phyloP scores from a whole-genome alignment of 2,797 vertebrate species.

The Acipenser ruthenus region DNA sequence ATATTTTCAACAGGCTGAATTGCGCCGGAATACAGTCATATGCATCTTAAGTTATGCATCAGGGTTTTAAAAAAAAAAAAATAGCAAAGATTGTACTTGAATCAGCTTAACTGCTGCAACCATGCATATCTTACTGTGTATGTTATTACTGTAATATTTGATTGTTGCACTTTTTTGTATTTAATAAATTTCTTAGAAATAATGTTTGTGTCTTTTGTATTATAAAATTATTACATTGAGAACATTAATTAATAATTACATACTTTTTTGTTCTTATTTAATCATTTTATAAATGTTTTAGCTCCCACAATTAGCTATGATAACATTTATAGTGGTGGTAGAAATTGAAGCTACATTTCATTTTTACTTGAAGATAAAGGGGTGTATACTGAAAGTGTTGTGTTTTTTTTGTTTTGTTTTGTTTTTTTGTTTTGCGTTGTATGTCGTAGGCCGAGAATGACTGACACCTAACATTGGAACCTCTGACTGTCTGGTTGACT shows the following conservation, averaged over 20 bases:
- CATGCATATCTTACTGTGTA: no score
- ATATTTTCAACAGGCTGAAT: no score
- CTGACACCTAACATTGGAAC: slow-evolving; percentile 65
- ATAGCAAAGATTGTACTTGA: no score
- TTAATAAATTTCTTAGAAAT: slow-evolving; percentile 50
- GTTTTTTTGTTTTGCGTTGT: slow-evolving; percentile 55
- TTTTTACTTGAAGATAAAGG: not conserved
- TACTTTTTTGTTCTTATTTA: not conserved
- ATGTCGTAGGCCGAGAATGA: slow-evolving; percentile 72
- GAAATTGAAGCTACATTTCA: not conserved
- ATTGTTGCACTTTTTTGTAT: slow-evolving; percentile 7
- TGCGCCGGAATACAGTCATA: no score
- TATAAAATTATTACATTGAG: slow-evolving; percentile 7
- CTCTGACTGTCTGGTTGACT: slow-evolving; percentile 63
- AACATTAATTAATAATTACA: not conserved
- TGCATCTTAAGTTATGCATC: no score
- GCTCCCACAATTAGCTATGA: no score
- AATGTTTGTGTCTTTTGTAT: slow-evolving; percentile 46
- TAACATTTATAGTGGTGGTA: not conserved
- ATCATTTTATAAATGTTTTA: no score
- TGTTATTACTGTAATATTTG: no score
- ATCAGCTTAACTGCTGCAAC: no score
- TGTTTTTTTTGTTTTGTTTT: slow-evolving; percentile 43
- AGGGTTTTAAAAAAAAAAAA: no score
- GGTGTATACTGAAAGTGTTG: slow-evolving; percentile 56